phyloP scores from a whole-genome alignment of 2,888 invertebrate genomes.

The Carpatolechia fugitivella region DNA sequence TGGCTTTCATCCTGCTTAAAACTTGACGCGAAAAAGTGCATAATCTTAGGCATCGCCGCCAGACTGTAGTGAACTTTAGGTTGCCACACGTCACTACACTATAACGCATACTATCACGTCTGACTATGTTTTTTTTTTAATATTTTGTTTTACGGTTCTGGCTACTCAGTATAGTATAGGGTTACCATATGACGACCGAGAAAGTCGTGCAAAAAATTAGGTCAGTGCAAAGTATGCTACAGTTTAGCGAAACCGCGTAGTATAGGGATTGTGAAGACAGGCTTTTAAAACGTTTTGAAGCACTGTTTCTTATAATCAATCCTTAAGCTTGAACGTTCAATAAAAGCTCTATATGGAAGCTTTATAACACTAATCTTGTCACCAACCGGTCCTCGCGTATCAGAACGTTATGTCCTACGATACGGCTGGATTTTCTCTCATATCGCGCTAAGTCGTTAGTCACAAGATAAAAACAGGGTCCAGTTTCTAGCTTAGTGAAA shows the following conservation, averaged over 20 bases:
- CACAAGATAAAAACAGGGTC: slow-evolving; percentile 12
- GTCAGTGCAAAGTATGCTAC: neutral
- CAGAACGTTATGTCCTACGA: slow-evolving; percentile 2
- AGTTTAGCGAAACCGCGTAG: neutral
- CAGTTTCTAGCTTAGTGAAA: slow-evolving; percentile 7
- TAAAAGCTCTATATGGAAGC: neutral
- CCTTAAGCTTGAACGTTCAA: too few relatives aligned
- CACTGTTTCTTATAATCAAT: too few relatives aligned
- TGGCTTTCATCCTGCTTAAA: too few relatives aligned
- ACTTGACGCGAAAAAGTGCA: too few relatives aligned
- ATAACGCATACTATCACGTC: slow-evolving; percentile 6
- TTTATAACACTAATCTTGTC: neutral
- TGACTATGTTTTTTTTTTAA: neutral
- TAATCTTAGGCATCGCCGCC: too few relatives aligned
- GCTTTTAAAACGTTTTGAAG: neutral
- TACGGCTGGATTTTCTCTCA: slow-evolving; percentile 12
- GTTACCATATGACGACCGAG: neutral
- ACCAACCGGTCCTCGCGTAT: slow-evolving; percentile 1
- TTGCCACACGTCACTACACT: neutral
- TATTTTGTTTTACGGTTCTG: too few relatives aligned
- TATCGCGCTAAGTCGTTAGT: slow-evolving; percentile 12
- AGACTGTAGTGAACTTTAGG: neutral
- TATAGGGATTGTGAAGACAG: neutral
- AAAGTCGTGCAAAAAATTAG: slow-evolving; percentile 2
- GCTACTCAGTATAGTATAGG: neutral